These are phyloP conservation scores for Cynocephalus volans DNA, from an alignment of 2,113 vertebrate species.

Conservation along the genomic window DNA sequence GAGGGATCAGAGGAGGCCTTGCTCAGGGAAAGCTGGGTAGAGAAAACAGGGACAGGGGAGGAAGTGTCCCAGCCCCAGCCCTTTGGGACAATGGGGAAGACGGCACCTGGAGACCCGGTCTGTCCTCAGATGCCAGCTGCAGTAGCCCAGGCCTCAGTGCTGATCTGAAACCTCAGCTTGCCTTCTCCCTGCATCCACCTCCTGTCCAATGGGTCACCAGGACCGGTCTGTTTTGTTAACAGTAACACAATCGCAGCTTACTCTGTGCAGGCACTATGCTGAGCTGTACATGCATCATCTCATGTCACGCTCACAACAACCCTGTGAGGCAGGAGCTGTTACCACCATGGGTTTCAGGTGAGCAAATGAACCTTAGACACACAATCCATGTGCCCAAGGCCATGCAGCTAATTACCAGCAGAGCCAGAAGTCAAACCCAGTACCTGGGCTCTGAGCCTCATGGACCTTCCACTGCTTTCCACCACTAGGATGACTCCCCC, in stretches of 20 bases:
- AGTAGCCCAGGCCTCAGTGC: not conserved
- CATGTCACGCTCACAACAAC: rapidly evolving
- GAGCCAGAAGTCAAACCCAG: not conserved
- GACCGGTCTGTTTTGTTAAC: not conserved
- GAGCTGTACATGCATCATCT: not conserved
- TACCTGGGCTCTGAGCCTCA: not conserved
- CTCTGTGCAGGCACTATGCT: not conserved
- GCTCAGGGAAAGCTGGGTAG: not conserved
- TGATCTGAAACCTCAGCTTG: not conserved
- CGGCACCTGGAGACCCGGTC: too few relatives aligned
- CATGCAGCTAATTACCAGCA: not conserved
- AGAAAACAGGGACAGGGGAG: not conserved
- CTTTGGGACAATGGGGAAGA: not conserved
- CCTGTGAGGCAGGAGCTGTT: rapidly evolving
- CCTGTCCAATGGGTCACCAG: rapidly evolving
- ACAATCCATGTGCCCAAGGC: rapidly evolving
- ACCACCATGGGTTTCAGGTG: rapidly evolving
- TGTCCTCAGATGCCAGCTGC: not conserved
- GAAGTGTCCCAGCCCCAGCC: not conserved
- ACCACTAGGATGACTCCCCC: not conserved
- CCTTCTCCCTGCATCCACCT: not conserved
- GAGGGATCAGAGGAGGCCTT: not conserved
- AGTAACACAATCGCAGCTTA: not conserved
- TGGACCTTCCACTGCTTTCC: not conserved
- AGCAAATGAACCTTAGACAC: not conserved